Conservation (phyloP, 2,888 invertebrate species). For the Maniola hyperantus region DNA sequence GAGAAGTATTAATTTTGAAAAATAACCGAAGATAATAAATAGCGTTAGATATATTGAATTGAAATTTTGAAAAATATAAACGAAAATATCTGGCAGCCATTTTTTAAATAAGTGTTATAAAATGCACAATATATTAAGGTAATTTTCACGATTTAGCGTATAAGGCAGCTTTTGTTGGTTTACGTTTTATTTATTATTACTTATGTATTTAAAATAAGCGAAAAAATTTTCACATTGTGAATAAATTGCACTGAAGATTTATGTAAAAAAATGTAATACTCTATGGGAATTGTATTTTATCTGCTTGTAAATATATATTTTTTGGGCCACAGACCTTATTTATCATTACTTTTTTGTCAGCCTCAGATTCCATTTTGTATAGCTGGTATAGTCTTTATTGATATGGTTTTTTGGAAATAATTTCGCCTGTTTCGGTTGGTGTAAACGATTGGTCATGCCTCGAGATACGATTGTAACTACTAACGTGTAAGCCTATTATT, state of each 20-base stretch:
- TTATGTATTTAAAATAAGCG: conserved; percentile 47
- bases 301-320: conserved; percentile 52
- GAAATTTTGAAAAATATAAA: conserved; percentile 43
- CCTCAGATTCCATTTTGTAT: conserved; percentile 40
- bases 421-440: conserved; percentile 43
- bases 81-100: conserved; percentile 41
- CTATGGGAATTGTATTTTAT: conserved; percentile 65
- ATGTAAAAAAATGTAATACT: conserved; percentile 65
- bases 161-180: conserved; percentile 53
- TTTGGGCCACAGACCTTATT: conserved; percentile 42
- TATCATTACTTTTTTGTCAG: conserved; percentile 41
- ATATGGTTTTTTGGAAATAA: conserved; percentile 43
- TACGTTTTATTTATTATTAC: conserved; percentile 54
- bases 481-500: conserved; percentile 81
- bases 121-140: conserved; percentile 43
- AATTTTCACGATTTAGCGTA: conserved; percentile 59
- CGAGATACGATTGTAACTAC: conserved; percentile 79
- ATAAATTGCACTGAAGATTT: conserved; percentile 70
- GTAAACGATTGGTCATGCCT: conserved; percentile 58
- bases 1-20: conserved; percentile 64
- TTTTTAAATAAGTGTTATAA: conserved; percentile 38
- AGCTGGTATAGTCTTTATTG: conserved; percentile 43
- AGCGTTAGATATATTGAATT: conserved; percentile 58
- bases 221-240: conserved; percentile 67
- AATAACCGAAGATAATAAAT: conserved; percentile 75